Conservation (phyloP, 2,888 invertebrate species). For the Nesidiocoris tenuis region DNA sequence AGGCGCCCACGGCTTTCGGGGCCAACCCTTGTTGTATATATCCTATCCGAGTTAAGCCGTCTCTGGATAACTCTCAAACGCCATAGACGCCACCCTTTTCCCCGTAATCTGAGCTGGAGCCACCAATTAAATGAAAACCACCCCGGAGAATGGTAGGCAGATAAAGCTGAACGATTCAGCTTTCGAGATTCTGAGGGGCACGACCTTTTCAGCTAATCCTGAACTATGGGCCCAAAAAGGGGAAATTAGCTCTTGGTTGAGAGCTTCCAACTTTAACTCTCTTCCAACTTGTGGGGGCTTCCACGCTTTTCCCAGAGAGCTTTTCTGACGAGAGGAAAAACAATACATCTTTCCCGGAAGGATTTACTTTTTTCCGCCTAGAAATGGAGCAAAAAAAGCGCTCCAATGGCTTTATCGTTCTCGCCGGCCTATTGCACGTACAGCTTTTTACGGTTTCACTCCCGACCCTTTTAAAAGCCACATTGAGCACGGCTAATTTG, state of each 20-base stretch:
- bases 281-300: not conserved
- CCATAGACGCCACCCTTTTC: not conserved
- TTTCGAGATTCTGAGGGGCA: not conserved
- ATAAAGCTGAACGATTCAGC: not conserved
- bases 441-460: not conserved
- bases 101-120: not conserved
- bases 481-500: conserved; percentile 37
- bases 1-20: too few relatives aligned
- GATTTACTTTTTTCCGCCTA: conserved; percentile 31
- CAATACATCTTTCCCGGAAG: conserved; percentile 20
- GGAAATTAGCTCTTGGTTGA: conserved; percentile 10
- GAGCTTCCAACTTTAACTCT: too few relatives aligned
- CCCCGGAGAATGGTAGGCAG: not conserved
- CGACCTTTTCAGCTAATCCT: conserved; percentile 27
- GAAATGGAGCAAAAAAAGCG: not conserved
- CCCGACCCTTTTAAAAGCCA: conserved; percentile 33
- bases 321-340: conserved; percentile 24
- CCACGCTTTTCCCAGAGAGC: not conserved
- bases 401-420: not conserved
- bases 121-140: not conserved
- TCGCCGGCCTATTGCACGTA: not conserved
- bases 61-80: not conserved
- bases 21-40: not conserved
- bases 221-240: conserved; percentile 36
- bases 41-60: not conserved